Percentiles rank a stretch among this genome's conserved stretches.
These are phyloP conservation scores for Notodromas monacha DNA, from an alignment of 2,888 invertebrate species.

Conservation along the genomic window DNA sequence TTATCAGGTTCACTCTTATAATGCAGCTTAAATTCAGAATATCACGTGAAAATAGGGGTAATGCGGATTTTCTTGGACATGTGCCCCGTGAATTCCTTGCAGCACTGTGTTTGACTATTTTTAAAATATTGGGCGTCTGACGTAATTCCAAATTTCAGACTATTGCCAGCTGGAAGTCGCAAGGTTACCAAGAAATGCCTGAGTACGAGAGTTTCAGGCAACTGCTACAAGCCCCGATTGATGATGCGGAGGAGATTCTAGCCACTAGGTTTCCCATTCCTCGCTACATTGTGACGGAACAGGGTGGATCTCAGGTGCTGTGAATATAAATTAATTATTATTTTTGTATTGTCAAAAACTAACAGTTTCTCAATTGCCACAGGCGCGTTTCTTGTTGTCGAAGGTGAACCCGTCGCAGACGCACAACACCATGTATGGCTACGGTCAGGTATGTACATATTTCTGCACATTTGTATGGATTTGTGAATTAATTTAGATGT, in stretches of 20 bases:
- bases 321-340: not conserved
- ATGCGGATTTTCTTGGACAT: too few relatives aligned
- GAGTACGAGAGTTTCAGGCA: conserved; percentile 95
- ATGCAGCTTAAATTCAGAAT: too few relatives aligned
- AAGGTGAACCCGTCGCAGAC: conserved; percentile 99
- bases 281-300: conserved; percentile 90
- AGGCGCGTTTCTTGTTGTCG: conserved; percentile 80
- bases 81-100: too few relatives aligned
- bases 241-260: conserved; percentile 87
- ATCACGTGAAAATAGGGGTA: too few relatives aligned
- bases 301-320: conserved; percentile 67
- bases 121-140: too few relatives aligned
- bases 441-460: conserved; percentile 38
- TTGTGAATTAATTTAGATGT: too few relatives aligned
- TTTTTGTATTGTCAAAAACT: conserved; percentile 6
- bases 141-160: conserved; percentile 31
- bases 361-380: conserved; percentile 14
- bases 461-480: too few relatives aligned
- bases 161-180: conserved; percentile 81
- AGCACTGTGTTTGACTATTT: too few relatives aligned
- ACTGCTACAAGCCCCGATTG: conserved; percentile 69
- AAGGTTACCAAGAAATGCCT: conserved; percentile 79
- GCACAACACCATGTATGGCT: conserved; percentile 93
- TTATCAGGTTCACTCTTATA: too few relatives aligned
- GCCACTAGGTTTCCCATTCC: conserved; percentile 91